Evolutionary conservation across 2,888 invertebrate genomes (phyloP).

Genomic region (Mystacides longicornis): DNA sequence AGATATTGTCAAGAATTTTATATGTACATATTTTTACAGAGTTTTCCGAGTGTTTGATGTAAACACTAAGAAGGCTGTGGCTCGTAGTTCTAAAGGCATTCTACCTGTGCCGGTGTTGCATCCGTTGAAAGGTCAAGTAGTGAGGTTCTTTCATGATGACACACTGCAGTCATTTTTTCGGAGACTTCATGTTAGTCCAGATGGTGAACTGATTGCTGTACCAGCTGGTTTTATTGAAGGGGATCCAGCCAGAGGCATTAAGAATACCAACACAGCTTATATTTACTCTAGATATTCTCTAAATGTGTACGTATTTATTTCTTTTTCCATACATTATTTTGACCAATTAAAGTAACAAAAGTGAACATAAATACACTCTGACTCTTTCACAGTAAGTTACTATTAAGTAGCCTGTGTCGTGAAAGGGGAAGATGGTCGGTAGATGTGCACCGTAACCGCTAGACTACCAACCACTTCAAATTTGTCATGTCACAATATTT

Average conservation of each 20-base stretch:
- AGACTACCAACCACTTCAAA: too few relatives aligned
- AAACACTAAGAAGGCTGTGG: slow-evolving; percentile 57
- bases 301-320: slow-evolving; percentile 46
- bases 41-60: slow-evolving; percentile 62
- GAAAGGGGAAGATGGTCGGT: too few relatives aligned
- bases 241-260: slow-evolving; percentile 54
- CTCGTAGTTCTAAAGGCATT: slow-evolving; percentile 58
- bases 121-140: slow-evolving; percentile 51
- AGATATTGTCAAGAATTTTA: too few relatives aligned
- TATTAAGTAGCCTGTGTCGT: too few relatives aligned
- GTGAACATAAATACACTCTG: too few relatives aligned
- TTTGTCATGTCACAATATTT: too few relatives aligned
- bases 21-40: too few relatives aligned
- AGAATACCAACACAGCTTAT: slow-evolving; percentile 51
- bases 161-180: slow-evolving; percentile 92
- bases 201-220: slow-evolving; percentile 83
- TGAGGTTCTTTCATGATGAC: slow-evolving; percentile 82
- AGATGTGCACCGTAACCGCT: too few relatives aligned
- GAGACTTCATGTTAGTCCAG: slow-evolving; percentile 82
- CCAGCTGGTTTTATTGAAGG: slow-evolving; percentile 81
- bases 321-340: too few relatives aligned
- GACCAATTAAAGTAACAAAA: too few relatives aligned
- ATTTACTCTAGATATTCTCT: slow-evolving; percentile 53
- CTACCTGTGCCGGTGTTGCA: slow-evolving; percentile 50
- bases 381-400: too few relatives aligned